Evolutionary conservation across 2,113 vertebrate genomes (phyloP).

Genomic region (Pachycephala philippinensis): DNA sequence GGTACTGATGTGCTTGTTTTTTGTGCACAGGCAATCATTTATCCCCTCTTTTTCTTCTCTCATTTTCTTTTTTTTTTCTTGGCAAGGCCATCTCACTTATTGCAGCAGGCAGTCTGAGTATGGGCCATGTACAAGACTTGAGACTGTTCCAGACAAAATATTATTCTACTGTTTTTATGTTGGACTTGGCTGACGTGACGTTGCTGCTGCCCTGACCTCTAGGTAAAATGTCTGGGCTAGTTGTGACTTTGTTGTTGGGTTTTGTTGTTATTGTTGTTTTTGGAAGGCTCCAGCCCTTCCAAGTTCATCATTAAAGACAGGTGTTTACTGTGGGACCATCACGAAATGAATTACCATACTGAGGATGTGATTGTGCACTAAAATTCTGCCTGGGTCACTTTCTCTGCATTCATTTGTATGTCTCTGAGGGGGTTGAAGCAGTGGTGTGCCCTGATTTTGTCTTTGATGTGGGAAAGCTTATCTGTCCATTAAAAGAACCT

Average conservation of each 20-base stretch:
- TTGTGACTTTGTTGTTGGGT: not conserved
- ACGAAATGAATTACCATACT: accelerated
- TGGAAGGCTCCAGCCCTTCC: not conserved
- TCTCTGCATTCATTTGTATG: not conserved
- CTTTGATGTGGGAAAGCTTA: not conserved
- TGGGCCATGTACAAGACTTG: not conserved
- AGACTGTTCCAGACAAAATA: constrained; percentile 32
- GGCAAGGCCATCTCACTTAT: accelerated
- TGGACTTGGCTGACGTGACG: not conserved
- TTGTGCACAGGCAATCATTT: not conserved
- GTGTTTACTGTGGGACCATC: not conserved
- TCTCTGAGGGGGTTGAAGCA: not conserved
- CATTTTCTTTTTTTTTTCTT: not conserved
- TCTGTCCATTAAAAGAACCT: not conserved
- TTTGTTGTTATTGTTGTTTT: not conserved
- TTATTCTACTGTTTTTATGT: constrained; percentile 10
- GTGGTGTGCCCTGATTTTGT: not conserved
- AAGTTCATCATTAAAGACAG: not conserved
- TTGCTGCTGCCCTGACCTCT: not conserved
- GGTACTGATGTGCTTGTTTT: not conserved
- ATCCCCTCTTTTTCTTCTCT: not conserved
- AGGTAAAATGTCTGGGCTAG: not conserved
- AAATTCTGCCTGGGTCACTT: not conserved
- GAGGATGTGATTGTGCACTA: not conserved
- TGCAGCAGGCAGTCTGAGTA: not conserved